phyloP scores from a whole-genome alignment of 2,113 vertebrate genomes.

The Gracilinanus agilis region DNA sequence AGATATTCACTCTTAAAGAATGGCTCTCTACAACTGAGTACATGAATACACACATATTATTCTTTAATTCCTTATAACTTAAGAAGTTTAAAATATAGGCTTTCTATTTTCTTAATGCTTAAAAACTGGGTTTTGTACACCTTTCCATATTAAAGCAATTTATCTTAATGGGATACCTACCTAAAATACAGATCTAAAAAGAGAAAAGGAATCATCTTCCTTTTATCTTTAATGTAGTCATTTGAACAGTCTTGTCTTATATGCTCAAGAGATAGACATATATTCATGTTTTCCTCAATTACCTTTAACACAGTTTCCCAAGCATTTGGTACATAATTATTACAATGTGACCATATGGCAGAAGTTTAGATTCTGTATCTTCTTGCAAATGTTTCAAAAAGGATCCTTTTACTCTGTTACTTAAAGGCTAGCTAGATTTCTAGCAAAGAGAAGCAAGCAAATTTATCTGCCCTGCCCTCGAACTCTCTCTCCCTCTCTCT shows the following conservation, averaged over 20 bases:
- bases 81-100: conserved; percentile 25
- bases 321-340: background rate
- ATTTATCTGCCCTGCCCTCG: background rate
- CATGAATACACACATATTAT: background rate
- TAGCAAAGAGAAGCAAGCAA: conserved; percentile 18
- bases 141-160: background rate
- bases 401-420: conserved; percentile 17
- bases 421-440: conserved; percentile 41
- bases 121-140: background rate
- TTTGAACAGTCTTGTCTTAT: background rate
- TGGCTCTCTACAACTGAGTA: background rate
- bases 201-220: conserved; percentile 34
- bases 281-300: background rate
- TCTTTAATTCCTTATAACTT: background rate
- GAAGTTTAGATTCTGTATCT: conserved; percentile 36
- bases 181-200: background rate
- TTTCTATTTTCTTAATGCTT: background rate
- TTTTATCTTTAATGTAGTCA: conserved; percentile 29
- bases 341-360: background rate
- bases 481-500: background rate
- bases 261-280: background rate
- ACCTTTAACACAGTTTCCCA: background rate
- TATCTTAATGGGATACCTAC: background rate
- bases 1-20: background rate
- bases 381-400: conserved; percentile 32